These are phyloP conservation scores for Oncorhynchus masou DNA, from an alignment of 2,113 vertebrate species.

Conservation along the genomic window DNA sequence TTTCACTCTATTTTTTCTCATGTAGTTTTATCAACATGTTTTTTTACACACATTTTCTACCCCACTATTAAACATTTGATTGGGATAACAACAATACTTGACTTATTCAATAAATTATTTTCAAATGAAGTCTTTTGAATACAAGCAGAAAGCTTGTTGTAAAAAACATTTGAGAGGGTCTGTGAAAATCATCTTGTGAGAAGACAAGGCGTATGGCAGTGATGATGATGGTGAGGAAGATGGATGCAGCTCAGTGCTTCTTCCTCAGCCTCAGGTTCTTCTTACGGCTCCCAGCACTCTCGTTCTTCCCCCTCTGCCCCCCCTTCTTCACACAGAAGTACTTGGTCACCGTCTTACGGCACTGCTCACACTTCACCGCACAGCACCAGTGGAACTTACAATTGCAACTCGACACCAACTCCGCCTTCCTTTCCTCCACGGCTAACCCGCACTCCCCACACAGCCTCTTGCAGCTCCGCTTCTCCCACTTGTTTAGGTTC, in stretches of 20 bases:
- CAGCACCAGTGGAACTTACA: constrained; percentile 99
- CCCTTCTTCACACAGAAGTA: constrained; percentile 92
- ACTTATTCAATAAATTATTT: not conserved
- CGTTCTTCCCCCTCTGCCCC: constrained; percentile 67
- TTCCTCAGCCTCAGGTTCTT: constrained; percentile 74
- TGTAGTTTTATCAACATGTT: constrained; percentile 14
- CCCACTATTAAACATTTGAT: not conserved
- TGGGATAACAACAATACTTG: too few relatives aligned
- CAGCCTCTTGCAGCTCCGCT: constrained; percentile 91
- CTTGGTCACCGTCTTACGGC: constrained; percentile 92
- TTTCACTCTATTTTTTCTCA: constrained; percentile 15
- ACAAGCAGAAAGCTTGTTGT: not conserved
- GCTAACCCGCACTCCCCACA: constrained; percentile 91
- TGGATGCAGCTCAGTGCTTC: constrained; percentile 73
- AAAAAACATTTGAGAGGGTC: not conserved
- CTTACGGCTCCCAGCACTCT: constrained; percentile 73
- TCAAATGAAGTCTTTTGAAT: not conserved
- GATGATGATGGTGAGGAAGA: not conserved
- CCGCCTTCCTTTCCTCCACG: constrained; percentile 87
- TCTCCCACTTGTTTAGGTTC: constrained; percentile 92
- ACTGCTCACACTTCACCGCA: constrained; percentile 94
- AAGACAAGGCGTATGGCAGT: too few relatives aligned
- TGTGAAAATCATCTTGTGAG: not conserved
- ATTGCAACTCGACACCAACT: constrained; percentile 97
- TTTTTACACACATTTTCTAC: not conserved